These are phyloP conservation scores for Dolichotis patagonum DNA, from an alignment of 2,113 vertebrate genomes.

Conservation along the genomic window DNA sequence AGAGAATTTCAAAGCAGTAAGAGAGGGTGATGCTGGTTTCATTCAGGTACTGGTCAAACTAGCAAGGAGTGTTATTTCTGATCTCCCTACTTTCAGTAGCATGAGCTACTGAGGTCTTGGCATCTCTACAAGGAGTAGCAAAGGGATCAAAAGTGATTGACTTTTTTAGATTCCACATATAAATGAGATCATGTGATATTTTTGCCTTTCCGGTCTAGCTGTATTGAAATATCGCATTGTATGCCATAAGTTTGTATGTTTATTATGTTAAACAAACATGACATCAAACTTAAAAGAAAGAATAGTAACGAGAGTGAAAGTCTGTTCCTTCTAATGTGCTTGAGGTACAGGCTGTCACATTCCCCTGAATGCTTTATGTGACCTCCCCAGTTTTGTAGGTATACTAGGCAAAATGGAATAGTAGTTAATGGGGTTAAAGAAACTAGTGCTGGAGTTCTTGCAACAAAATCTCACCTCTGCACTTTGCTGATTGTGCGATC, in stretches of 20 bases:
- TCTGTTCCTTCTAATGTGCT: not conserved
- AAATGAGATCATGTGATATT: not conserved
- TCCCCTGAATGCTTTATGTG: rapidly evolving
- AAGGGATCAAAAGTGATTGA: not conserved
- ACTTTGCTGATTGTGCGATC: not conserved
- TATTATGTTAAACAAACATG: not conserved
- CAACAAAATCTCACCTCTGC: not conserved
- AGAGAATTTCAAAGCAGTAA: slow-evolving; percentile 72
- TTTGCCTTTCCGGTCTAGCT: not conserved
- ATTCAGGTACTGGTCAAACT: slow-evolving; percentile 37
- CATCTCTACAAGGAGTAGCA: slow-evolving; percentile 17
- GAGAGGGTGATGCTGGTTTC: slow-evolving; percentile 46
- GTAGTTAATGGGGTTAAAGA: not conserved
- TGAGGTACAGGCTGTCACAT: not conserved
- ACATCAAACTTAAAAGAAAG: not conserved
- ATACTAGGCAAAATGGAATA: not conserved
- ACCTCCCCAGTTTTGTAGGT: not conserved
- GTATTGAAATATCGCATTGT: not conserved
- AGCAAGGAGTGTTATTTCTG: slow-evolving; percentile 49
- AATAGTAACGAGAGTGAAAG: not conserved
- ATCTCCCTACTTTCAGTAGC: slow-evolving; percentile 27
- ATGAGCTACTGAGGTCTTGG: slow-evolving; percentile 18
- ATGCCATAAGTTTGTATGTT: not conserved
- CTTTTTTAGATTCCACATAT: not conserved
- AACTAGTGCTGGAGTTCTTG: not conserved